These are phyloP conservation scores for Prenolepis imparis DNA, from an alignment of 2,888 invertebrate genomes.

Conservation along the genomic window DNA sequence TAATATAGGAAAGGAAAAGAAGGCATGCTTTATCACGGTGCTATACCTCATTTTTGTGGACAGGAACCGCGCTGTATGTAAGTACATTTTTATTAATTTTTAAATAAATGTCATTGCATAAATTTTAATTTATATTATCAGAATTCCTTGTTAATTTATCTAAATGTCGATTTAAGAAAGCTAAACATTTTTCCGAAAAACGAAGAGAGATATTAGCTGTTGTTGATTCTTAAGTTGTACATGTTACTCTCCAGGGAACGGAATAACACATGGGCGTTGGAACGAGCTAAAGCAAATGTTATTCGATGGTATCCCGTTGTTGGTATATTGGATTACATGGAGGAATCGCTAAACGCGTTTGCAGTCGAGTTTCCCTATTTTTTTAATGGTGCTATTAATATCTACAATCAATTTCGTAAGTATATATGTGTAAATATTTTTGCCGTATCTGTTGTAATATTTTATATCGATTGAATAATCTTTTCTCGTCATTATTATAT, in stretches of 20 bases:
- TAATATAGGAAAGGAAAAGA: slow-evolving; percentile 83
- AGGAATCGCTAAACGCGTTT: slow-evolving; percentile 87
- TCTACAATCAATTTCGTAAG: slow-evolving; percentile 87
- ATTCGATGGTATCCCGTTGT: slow-evolving; percentile 88
- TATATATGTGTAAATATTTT: slow-evolving; percentile 61
- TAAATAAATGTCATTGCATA: not conserved
- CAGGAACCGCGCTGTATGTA: slow-evolving; percentile 88
- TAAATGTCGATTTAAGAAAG: not conserved
- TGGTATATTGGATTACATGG: slow-evolving; percentile 88
- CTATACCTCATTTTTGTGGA: slow-evolving; percentile 90
- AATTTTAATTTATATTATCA: slow-evolving; percentile 2
- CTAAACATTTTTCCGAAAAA: slow-evolving; percentile 21
- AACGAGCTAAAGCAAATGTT: slow-evolving; percentile 88
- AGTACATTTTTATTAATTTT: slow-evolving; percentile 78
- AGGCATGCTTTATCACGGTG: slow-evolving; percentile 84
- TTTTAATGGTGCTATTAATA: slow-evolving; percentile 87
- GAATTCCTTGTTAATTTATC: not conserved
- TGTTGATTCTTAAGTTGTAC: slow-evolving; percentile 16
- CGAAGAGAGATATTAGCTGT: not conserved
- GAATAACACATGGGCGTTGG: slow-evolving; percentile 88
- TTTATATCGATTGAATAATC: slow-evolving; percentile 16
- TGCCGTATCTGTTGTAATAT: not conserved
- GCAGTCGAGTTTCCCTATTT: slow-evolving; percentile 88
- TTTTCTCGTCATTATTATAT: slow-evolving; percentile 2
- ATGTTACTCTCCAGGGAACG: slow-evolving; percentile 83